Base-by-base conservation (phyloP, 2,888 invertebrate species). In the Spodoptera exigua region DNA sequence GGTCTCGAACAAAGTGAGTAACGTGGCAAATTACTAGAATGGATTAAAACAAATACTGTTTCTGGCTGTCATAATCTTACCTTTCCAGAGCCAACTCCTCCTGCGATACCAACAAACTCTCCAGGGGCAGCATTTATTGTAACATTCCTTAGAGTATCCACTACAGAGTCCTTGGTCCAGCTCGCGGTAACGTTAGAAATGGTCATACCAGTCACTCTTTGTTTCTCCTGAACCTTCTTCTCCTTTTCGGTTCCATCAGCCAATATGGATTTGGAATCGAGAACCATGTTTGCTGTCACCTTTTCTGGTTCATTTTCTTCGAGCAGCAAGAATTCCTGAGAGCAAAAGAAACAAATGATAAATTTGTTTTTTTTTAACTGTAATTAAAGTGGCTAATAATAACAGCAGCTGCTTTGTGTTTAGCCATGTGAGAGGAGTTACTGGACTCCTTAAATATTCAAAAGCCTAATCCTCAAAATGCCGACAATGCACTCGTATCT, bases 11-110 rank as follows among this genome's bases (percentile, higher is more conserved):
- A 9, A 27, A 27, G 5, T 27, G 27, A 27, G 27, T 27, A 9
- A 27, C 27, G 27, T 5, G 9, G 7, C 5, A 1, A 9, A 9
- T 27, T 27, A 27, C 27, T 5, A 27, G 27, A 27, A 27, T 27
- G 9, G 27, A 27, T 27, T 0, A 27, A 5, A 27, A 27, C 7
- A 27, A 27, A 27, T 27, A 27, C 27, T 27, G 9, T 1, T 27
- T 27, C 27, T 5, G 27, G 5, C 27, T 27, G 4, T 13, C 3
- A 37, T 4, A 43, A 16, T 13, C 67, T 74, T 76, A 95, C 95
- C 95, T 97, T 97, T 48, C 97, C 97, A 1, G 96, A 89, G 13
- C 97, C 97, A 0, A 97, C 97, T 10, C 96, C 95, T 9, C 97
- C 97, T 39, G 97, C 96, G 1, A 97, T 89, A 0, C 96, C 96